A percentile compares a stretch with the other conserved stretches of the same genome.
These are phyloP conservation scores for Encarsia formosa DNA, from an alignment of 2,888 invertebrate genomes.

Conservation along the genomic window DNA sequence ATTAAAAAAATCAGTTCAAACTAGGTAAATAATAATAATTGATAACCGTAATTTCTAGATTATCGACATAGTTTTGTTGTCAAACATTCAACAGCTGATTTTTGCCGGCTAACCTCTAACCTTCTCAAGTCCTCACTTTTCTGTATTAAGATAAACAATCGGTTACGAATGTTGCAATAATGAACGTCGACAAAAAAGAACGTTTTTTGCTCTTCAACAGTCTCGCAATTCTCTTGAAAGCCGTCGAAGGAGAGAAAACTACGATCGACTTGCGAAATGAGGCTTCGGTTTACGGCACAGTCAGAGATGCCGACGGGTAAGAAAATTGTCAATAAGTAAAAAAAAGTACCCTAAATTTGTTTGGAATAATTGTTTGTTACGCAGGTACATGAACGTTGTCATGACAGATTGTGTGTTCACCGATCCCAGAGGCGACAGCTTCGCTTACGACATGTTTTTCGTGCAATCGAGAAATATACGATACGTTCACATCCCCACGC, in stretches of 20 bases:
- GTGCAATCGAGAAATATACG: conserved; percentile 63
- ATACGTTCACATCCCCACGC: conserved; percentile 63
- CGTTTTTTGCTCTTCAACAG: conserved; percentile 56
- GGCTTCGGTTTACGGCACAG: conserved; percentile 59
- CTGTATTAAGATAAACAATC: too few relatives aligned
- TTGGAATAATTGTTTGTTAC: conserved; percentile 30
- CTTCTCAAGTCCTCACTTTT: too few relatives aligned
- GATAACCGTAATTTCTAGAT: too few relatives aligned
- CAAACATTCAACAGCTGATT: too few relatives aligned
- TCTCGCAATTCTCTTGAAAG: conserved; percentile 61
- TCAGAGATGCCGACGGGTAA: conserved; percentile 65
- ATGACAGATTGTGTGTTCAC: conserved; percentile 62
- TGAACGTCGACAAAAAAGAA: conserved; percentile 16
- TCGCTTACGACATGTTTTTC: conserved; percentile 61
- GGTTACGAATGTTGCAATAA: too few relatives aligned
- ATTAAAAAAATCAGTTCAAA: too few relatives aligned
- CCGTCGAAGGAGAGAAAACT: conserved; percentile 59
- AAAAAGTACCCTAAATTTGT: too few relatives aligned
- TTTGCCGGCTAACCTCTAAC: too few relatives aligned
- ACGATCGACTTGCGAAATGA: conserved; percentile 67
- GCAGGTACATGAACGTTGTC: conserved; percentile 65
- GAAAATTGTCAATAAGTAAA: conserved; percentile 41
- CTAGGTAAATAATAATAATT: too few relatives aligned
- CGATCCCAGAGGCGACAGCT: conserved; percentile 60
- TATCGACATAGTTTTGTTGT: too few relatives aligned